Conservation (phyloP, 2,888 invertebrate species). For the Rhopalosiphum nymphaeae region DNA sequence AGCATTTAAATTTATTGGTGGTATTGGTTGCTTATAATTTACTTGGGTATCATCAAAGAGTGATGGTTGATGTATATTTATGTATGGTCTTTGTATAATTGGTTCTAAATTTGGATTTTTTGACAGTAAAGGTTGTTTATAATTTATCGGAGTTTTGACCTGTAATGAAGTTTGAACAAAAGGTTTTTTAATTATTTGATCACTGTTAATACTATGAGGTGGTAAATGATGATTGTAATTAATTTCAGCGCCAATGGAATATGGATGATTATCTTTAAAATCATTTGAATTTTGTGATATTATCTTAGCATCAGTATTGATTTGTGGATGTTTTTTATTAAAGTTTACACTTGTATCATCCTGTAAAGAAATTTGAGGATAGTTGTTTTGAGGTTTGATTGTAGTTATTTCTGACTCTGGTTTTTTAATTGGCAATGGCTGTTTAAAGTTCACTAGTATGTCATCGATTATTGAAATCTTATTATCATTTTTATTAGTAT, state of each 20-base stretch:
- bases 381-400: slow-evolving; percentile 6
- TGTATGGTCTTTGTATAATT: slow-evolving; percentile 67
- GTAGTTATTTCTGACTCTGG: slow-evolving; percentile 75
- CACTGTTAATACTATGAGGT: slow-evolving; percentile 8
- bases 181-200: slow-evolving; percentile 32
- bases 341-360: slow-evolving; percentile 69
- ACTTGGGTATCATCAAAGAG: slow-evolving; percentile 75
- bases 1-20: slow-evolving; percentile 79
- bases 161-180: slow-evolving; percentile 29
- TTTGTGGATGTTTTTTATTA: slow-evolving; percentile 76
- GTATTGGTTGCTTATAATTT: slow-evolving; percentile 79
- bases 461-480: slow-evolving; percentile 70
- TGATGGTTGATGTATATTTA: slow-evolving; percentile 65
- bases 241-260: neutral
- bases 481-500: slow-evolving; percentile 51
- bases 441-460: slow-evolving; percentile 80
- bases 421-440: slow-evolving; percentile 78
- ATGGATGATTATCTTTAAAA: slow-evolving; percentile 37
- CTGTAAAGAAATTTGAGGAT: slow-evolving; percentile 26
- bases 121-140: neutral
- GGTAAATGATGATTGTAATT: slow-evolving; percentile 9
- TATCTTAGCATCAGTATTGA: slow-evolving; percentile 79
- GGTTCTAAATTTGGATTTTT: slow-evolving; percentile 31
- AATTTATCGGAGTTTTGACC: neutral
- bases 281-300: slow-evolving; percentile 24